Base-by-base conservation (phyloP, 2,888 invertebrate species). In the Resseliella maxima region DNA sequence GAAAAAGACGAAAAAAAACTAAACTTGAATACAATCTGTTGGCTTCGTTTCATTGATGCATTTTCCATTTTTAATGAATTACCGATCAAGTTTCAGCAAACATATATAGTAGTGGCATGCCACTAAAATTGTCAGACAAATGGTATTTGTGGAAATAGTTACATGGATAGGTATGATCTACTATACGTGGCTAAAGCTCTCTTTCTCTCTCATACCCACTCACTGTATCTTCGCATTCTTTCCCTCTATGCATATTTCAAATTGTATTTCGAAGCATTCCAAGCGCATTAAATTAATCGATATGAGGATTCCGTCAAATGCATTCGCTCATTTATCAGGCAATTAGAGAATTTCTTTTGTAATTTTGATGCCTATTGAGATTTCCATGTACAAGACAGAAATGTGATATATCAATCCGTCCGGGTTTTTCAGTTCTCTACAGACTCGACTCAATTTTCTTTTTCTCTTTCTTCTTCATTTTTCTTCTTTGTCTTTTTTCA, bases 281-380 rank as follows among this genome's bases (percentile, higher is more conserved):
- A 72, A 72, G 72, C 35, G 72, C 59, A 59, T 59, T 59, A 59
- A 59, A 59, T 24, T 59, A 59, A 59, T 72, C 72, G 59, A 27
- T 24, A 59, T 27, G 24, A 59, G 59, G 5, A 72, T 72, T 72
- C 72, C n/a, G 72, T 72, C 27, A 72, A 72, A 72, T 72, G 72
- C 72, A 72, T 18, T 72, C 18, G 12, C 72, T 27, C 72, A 72
- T 72, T 72, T 72, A 72, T 72, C 72, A 31, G 72, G 72, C 72
- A 72, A 72, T 72, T 72, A 72, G 72, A 72, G 72, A 72, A 27
- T 72, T 72, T 31, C 72, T 35, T 72, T 72, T 72, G 72, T 72
- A 72, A 72, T 72, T 72, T 72, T 72, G 35, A 72, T 31, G 27
- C 35, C 72, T 31, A 72, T 72, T 72, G 72, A 27, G 59, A 59